These are phyloP conservation scores for Lutraria lutraria DNA, from an alignment of 2,888 invertebrate genomes.

Conservation along the genomic window DNA sequence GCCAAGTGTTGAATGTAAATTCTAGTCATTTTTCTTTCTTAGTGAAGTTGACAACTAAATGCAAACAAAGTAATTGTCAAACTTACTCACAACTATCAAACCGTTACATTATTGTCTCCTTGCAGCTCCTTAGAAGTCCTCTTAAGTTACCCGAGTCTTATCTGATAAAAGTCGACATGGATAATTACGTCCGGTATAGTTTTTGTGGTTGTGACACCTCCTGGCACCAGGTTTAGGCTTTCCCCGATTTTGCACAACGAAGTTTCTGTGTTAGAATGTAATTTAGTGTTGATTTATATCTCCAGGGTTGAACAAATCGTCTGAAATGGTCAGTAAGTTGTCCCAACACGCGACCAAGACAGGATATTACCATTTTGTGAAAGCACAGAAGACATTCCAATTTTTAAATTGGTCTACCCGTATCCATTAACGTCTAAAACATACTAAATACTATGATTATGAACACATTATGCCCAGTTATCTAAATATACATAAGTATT, in stretches of 20 bases:
- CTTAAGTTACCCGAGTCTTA: conserved; percentile 31
- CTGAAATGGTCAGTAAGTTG: conserved; percentile 34
- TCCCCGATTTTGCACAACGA: conserved; percentile 31
- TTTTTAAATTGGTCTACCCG: conserved; percentile 1
- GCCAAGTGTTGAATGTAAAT: neutral
- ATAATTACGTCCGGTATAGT: conserved; percentile 37
- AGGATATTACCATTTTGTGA: conserved; percentile 17
- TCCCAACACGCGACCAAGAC: conserved; percentile 36
- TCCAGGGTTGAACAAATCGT: neutral
- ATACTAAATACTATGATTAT: conserved; percentile 3
- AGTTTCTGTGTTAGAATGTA: neutral
- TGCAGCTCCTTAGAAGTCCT: conserved; percentile 29
- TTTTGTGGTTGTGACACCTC: conserved; percentile 25
- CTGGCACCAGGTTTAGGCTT: conserved; percentile 38
- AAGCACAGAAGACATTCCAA: conserved; percentile 23
- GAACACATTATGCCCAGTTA: neutral
- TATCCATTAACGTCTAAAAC: conserved; percentile 21
- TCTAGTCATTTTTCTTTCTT: conserved; percentile 20
- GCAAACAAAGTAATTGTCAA: neutral
- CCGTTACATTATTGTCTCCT: neutral
- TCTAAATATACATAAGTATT: conserved; percentile 22
- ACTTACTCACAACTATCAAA: neutral
- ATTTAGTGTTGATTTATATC: conserved; percentile 32
- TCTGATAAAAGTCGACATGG: conserved; percentile 41
- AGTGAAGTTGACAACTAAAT: neutral